Conservation (phyloP, 2,113 vertebrate species). For the Callipepla californica region DNA sequence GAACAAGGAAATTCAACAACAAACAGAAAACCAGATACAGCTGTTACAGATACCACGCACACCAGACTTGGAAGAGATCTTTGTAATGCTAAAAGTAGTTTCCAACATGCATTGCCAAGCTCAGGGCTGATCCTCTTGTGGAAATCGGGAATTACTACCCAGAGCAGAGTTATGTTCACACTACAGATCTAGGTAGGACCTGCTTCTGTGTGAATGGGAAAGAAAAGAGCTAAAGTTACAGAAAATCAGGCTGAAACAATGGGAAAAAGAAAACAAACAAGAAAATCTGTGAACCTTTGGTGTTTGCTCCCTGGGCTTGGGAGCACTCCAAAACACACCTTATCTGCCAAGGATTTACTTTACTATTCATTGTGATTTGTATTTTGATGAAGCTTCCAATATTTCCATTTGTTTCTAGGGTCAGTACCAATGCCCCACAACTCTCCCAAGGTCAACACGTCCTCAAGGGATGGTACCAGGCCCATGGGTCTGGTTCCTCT, state of each 20-base stretch:
- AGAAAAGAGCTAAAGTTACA: too few relatives aligned
- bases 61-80: background rate
- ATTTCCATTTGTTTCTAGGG: background rate
- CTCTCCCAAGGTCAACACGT: background rate
- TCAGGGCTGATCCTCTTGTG: background rate
- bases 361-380: accelerated
- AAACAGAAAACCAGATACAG: too few relatives aligned
- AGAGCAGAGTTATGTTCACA: accelerated
- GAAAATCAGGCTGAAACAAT: background rate
- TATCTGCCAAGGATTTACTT: background rate
- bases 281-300: background rate
- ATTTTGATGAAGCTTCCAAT: background rate
- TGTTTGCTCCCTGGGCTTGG: accelerated
- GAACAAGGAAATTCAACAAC: background rate
- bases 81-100: background rate
- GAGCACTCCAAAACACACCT: background rate
- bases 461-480: background rate
- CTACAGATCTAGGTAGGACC: background rate
- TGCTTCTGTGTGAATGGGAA: background rate
- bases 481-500: background rate
- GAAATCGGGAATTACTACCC: accelerated
- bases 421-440: background rate
- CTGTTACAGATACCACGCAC: background rate
- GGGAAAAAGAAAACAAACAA: too few relatives aligned
- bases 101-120: accelerated